These are phyloP conservation scores for Dissostichus mawsoni DNA, from an alignment of 2,113 vertebrate species.

Conservation along the genomic window DNA sequence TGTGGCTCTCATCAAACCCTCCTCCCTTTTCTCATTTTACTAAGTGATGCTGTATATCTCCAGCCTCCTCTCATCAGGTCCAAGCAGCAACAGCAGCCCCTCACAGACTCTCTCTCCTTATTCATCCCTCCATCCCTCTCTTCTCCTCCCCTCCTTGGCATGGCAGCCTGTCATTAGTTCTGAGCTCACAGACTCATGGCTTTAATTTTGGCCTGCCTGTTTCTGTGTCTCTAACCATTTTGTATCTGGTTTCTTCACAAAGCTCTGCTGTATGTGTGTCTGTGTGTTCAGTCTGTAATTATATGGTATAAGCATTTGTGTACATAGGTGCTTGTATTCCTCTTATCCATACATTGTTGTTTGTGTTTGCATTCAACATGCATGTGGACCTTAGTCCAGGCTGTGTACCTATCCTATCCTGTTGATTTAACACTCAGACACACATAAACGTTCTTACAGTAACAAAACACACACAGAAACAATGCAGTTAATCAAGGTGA, in stretches of 20 bases:
- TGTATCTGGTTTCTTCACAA: constrained; percentile 34
- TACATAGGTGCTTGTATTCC: background rate
- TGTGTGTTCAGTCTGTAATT: background rate
- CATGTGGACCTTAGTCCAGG: too few relatives aligned
- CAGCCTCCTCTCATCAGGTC: constrained; percentile 52
- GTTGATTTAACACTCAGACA: too few relatives aligned
- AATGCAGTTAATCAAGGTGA: constrained; percentile 61
- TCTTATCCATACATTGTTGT: too few relatives aligned
- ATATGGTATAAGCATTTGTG: too few relatives aligned
- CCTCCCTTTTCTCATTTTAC: constrained; percentile 41
- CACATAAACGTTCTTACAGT: background rate
- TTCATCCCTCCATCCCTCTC: constrained; percentile 52
- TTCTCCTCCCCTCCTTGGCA: constrained; percentile 61
- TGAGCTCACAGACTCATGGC: constrained; percentile 66
- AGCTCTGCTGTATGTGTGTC: background rate
- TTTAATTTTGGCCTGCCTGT: constrained; percentile 66
- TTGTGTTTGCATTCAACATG: too few relatives aligned
- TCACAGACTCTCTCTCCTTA: constrained; percentile 40
- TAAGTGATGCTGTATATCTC: constrained; percentile 44
- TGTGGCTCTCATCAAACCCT: constrained; percentile 16
- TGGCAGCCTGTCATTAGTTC: constrained; percentile 72
- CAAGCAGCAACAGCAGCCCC: constrained; percentile 42
- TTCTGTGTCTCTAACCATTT: constrained; percentile 43
- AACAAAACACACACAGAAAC: constrained; percentile 33
- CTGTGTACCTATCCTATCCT: background rate